Percentiles rank a stretch among this genome's conserved stretches.
Evolutionary conservation across 2,888 invertebrate species (phyloP).

Genomic region (Tortrix viridana): DNA sequence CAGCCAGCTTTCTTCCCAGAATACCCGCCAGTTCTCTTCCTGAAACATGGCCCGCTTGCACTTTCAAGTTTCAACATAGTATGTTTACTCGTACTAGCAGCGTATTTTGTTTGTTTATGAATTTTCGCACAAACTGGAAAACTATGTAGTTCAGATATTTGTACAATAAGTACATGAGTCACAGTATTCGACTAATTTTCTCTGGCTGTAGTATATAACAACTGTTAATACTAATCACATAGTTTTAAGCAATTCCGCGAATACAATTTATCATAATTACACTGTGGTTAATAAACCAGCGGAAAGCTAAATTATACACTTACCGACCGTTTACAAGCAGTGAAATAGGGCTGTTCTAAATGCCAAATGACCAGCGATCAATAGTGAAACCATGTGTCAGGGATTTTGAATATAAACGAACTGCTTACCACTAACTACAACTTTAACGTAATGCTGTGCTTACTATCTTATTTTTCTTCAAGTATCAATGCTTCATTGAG

Average conservation of each 20-base stretch:
- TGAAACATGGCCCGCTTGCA: conserved; percentile 30
- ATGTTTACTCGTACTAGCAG: conserved; percentile 30
- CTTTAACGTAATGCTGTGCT: background rate
- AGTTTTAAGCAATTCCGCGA: conserved; percentile 25
- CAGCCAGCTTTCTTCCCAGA: conserved; percentile 35
- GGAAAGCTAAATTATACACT: conserved; percentile 35
- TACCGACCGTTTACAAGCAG: conserved; percentile 28
- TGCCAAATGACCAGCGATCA: conserved; percentile 29
- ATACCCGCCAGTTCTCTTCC: conserved; percentile 28
- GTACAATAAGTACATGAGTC: conserved; percentile 9
- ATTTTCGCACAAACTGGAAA: conserved; percentile 11
- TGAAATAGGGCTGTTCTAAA: conserved; percentile 34
- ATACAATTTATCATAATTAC: conserved; percentile 28
- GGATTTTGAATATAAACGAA: conserved; percentile 3
- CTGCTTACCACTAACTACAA: background rate
- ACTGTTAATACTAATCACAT: conserved; percentile 17
- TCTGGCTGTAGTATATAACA: background rate
- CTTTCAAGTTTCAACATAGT: conserved; percentile 9
- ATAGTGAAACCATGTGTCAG: conserved; percentile 17
- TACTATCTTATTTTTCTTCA: no score
- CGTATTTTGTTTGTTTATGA: conserved; percentile 22
- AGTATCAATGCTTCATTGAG: no score
- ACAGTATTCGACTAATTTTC: conserved; percentile 6
- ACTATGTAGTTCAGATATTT: conserved; percentile 8
- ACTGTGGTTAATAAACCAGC: conserved; percentile 26